phyloP scores from a whole-genome alignment of 2,888 invertebrate genomes.

The Agrotis clavis region DNA sequence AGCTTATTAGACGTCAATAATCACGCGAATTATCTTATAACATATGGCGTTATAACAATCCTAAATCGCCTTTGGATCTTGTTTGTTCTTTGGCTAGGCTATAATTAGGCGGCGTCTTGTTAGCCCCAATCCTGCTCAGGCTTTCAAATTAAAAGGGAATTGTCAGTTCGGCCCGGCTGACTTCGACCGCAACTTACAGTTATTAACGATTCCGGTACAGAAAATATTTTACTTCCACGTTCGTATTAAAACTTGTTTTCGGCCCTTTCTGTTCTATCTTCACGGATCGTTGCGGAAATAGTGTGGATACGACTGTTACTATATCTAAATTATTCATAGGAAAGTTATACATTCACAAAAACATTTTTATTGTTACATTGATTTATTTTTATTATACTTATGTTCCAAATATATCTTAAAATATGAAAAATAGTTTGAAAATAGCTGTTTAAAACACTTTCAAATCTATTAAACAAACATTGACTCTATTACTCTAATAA shows the following conservation, averaged over 20 bases:
- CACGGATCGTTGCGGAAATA: constrained; percentile 73
- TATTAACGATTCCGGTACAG: constrained; percentile 89
- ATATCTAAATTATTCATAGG: background rate
- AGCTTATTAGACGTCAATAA: constrained; percentile 36
- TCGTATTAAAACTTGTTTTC: constrained; percentile 89
- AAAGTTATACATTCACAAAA: background rate
- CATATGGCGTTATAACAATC: constrained; percentile 84
- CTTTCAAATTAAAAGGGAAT: constrained; percentile 89
- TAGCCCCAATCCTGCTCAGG: constrained; percentile 85
- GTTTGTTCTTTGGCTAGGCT: constrained; percentile 86
- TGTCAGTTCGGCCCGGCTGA: constrained; percentile 78
- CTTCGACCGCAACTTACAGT: constrained; percentile 86
- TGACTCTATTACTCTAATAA: constrained; percentile 40
- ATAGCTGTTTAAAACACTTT: constrained; percentile 20
- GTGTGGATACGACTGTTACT: constrained; percentile 72
- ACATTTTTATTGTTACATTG: background rate
- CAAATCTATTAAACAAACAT: constrained; percentile 42
- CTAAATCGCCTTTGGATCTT: constrained; percentile 79
- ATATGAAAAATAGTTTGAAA: constrained; percentile 7
- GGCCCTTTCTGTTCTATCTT: constrained; percentile 84
- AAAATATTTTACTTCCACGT: constrained; percentile 90
- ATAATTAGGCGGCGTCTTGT: constrained; percentile 90
- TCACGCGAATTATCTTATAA: constrained; percentile 64
- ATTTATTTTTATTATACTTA: background rate
- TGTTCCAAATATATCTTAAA: background rate